phyloP scores from a whole-genome alignment of 2,888 invertebrate genomes.

The Caenorhabditis drosophilae region DNA sequence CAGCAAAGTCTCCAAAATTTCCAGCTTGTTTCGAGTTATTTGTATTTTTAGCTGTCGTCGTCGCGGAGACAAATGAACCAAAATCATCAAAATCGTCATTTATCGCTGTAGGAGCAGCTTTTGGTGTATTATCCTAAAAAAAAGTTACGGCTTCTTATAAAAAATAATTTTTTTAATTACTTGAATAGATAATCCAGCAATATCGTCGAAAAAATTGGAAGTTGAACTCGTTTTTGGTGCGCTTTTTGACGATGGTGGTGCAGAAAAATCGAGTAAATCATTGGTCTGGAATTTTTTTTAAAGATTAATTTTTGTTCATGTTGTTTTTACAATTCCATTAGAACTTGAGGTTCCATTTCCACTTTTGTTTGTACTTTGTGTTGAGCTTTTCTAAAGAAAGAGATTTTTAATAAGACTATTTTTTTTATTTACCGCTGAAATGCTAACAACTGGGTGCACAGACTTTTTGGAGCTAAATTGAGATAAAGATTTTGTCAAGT shows the following conservation, averaged over 20 bases:
- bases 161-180: too few species aligned
- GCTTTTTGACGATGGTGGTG: conserved; percentile 13
- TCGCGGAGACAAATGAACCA: conserved; percentile 60
- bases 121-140: neutral
- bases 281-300: too few species aligned
- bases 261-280: conserved; percentile 40
- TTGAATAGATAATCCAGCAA: conserved; percentile 22
- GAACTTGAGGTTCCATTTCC: neutral
- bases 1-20: conserved; percentile 27
- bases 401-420: too few species aligned
- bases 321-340: neutral
- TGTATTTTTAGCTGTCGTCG: conserved; percentile 1
- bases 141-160: too few species aligned
- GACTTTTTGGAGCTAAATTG: conserved; percentile 11
- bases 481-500: conserved; percentile 44
- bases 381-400: too few species aligned
- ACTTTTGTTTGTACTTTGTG: too few species aligned
- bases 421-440: conserved; percentile 6
- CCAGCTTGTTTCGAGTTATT: too few species aligned
- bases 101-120: conserved; percentile 4
- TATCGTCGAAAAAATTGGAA: conserved; percentile 27
- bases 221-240: conserved; percentile 3
- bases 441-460: conserved; percentile 24
- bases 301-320: neutral
- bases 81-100: conserved; percentile 61